phyloP scores from a whole-genome alignment of 2,113 vertebrate species.

The Bolborhynchus lineola region DNA sequence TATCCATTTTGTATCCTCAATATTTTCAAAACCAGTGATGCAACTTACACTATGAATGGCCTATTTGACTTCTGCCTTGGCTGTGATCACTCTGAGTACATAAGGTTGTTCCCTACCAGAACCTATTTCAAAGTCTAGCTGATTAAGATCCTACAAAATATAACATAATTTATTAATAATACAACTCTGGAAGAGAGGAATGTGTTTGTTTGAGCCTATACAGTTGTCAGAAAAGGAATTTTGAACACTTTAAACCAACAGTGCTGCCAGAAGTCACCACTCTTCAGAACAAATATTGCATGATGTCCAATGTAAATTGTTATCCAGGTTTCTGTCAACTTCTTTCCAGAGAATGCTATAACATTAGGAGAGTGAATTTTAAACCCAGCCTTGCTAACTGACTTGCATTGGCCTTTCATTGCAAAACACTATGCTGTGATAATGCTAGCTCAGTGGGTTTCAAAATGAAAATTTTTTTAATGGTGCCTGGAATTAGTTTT shows the following conservation, averaged over 20 bases:
- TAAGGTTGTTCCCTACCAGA: not conserved
- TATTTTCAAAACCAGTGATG: not conserved
- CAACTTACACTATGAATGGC: not conserved
- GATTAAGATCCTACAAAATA: not conserved
- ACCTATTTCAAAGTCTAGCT: not conserved
- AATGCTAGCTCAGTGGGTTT: not conserved
- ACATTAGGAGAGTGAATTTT: not conserved
- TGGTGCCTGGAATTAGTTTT: not conserved
- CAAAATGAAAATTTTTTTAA: not conserved
- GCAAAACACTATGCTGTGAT: not conserved
- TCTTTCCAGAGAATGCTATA: not conserved
- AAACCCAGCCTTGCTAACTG: not conserved
- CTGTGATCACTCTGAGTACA: not conserved
- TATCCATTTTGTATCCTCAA: not conserved
- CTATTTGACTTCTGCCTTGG: not conserved
- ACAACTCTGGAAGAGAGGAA: not conserved
- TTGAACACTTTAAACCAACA: not conserved
- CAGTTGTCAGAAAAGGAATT: not conserved
- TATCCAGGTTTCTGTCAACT: not conserved
- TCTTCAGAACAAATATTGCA: slow-evolving; percentile 40
- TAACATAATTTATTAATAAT: not conserved
- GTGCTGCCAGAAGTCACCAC: not conserved
- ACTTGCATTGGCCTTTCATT: not conserved
- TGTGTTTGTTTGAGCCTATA: not conserved
- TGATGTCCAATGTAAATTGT: not conserved